A percentile compares a stretch with the other conserved stretches of the same genome.
These are phyloP conservation scores for Exaiptasia diaphana DNA, from an alignment of 64 coral and sea anemone genomes.

Conservation along the genomic window DNA sequence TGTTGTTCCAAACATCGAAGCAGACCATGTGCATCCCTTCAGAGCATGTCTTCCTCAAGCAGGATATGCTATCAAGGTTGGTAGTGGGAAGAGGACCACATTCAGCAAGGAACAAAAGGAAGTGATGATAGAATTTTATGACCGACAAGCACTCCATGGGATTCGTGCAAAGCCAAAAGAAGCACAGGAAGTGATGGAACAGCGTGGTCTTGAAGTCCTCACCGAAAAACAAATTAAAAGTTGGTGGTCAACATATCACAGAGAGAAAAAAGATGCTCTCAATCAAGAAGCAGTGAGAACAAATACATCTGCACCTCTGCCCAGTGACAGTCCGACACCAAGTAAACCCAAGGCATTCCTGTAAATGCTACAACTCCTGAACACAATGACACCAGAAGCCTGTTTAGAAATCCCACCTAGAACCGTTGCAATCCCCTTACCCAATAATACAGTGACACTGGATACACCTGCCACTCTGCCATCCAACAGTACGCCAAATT, in stretches of 20 bases:
- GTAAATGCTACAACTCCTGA: background rate
- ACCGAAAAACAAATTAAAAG: constrained; percentile 18
- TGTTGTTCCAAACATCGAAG: background rate
- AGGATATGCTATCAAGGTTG: constrained; percentile 5
- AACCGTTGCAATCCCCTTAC: background rate
- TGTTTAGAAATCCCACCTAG: background rate
- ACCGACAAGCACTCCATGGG: background rate
- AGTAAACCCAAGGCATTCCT: background rate
- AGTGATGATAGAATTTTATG: constrained; percentile 27
- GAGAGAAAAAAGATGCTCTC: background rate
- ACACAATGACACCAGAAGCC: background rate
- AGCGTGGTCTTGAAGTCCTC: background rate
- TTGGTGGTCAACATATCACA: constrained; percentile 15
- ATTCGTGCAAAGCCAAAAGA: background rate
- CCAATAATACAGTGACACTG: background rate
- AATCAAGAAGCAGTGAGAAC: background rate
- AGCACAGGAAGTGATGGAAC: background rate
- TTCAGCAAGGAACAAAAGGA: constrained; percentile 25
- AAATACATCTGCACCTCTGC: background rate
- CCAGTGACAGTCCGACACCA: background rate
- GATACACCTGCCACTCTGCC: background rate
- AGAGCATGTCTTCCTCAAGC: background rate
- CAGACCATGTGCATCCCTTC: background rate
- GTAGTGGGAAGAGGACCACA: background rate
- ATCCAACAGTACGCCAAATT: background rate